Percentiles rank a stretch among this genome's conserved stretches.
Evolutionary conservation across 2,113 vertebrate genomes (phyloP).

Genomic region (Petrocephalus zakoni): DNA sequence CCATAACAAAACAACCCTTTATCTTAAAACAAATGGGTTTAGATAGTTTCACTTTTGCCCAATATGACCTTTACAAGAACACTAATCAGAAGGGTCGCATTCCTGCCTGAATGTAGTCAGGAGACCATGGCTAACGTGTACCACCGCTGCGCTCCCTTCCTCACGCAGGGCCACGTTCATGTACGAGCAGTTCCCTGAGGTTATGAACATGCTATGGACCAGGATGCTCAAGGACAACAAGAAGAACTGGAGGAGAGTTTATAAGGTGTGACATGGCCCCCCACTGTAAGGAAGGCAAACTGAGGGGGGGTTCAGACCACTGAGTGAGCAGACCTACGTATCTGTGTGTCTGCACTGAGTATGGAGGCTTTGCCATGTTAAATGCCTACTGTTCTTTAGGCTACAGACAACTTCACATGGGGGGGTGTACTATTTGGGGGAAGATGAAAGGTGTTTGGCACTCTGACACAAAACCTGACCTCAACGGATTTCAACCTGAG

Average conservation of each 20-base stretch:
- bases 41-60: neutral
- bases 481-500: too few relatives aligned
- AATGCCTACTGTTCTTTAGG: neutral
- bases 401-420: too few relatives aligned
- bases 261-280: conserved; percentile 72
- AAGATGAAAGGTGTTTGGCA: neutral
- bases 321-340: neutral
- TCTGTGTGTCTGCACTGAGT: neutral
- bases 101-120: neutral
- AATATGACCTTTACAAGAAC: neutral
- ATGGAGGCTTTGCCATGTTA: neutral
- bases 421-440: too few relatives aligned
- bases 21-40: neutral
- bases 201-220: conserved; percentile 98
- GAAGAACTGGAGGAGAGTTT: conserved; percentile 98
- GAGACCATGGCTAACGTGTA: neutral
- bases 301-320: neutral
- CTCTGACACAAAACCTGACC: neutral
- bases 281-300: neutral
- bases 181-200: conserved; percentile 98
- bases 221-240: conserved; percentile 98
- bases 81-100: neutral
- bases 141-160: neutral
- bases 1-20: neutral
- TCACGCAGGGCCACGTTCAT: conserved; percentile 74